Base-by-base conservation (phyloP, 2,113 vertebrate genomes). In the Fregetta grallaria region DNA sequence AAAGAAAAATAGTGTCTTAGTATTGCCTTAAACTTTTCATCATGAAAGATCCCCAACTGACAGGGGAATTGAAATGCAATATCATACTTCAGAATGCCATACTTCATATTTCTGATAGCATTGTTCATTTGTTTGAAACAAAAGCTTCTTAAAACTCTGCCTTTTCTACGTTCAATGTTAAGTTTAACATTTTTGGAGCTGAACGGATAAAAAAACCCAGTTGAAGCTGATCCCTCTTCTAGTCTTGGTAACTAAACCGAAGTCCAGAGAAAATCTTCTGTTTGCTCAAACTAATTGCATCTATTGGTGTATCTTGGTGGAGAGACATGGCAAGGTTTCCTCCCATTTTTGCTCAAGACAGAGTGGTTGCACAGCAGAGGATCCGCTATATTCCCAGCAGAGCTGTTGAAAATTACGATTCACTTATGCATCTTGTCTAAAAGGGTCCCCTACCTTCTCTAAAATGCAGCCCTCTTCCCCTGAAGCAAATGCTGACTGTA, bases 91-190 rank as follows among this genome's bases (percentile, higher is more conserved):
- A 78, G 65, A 95, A 75, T 62, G 40, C n/a, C 70, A 2, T 72
- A 47, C 53, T 87, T 95, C n/a, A 7, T 94, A 85, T 42, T 88
- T 95, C n/a, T 72, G 45, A 76, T 70, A 83, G 15, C 13, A 21
- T 52, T 91, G 49, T 79, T 94, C 71, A 79, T 91, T 95, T 94
- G 40, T 90, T 91, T 90, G 63, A 74, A 95, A 71, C 38, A 92
- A 88, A 80, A 79, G 29, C 45, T 89, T 94, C 84, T 72, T 76
- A 75, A 84, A 61, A 5, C 62, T 78, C 42, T 81, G 34, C n/a
- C 10, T 96, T 84, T 92, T 90, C 50, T 77, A 12, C 1, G 1
- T 87, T 85, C 50, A 82, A 0, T 82, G 2, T 67, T 67, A 70
- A 75, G 16, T 74, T 94, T 32, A 84, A 61, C 25, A 5, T 75